phyloP scores from a whole-genome alignment of 1,140 invertebrate species.

The Dufourea novaeangliae region DNA sequence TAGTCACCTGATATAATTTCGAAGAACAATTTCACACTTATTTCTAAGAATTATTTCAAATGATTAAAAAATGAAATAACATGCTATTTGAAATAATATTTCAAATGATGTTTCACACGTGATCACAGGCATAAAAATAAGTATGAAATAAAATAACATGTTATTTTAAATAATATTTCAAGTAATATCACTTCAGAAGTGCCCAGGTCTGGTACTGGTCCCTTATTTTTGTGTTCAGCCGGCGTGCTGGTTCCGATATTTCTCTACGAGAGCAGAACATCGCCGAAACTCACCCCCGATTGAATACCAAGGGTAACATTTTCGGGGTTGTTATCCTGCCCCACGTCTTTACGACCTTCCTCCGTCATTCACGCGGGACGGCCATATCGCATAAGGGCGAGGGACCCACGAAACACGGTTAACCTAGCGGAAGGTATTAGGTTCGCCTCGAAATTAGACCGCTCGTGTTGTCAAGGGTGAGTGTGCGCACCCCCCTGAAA shows the following conservation, averaged over 20 bases:
- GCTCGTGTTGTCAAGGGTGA: slow-evolving; percentile 27
- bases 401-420: slow-evolving; percentile 64
- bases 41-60: too few species aligned
- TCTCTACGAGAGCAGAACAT: slow-evolving; percentile 10
- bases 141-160: too few species aligned
- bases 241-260: background rate
- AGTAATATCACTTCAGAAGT: too few species aligned
- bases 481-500: slow-evolving; percentile 3
- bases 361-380: slow-evolving; percentile 46
- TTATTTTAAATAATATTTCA: too few species aligned
- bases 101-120: too few species aligned
- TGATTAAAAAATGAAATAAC: too few species aligned
- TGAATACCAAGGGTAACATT: slow-evolving; percentile 40
- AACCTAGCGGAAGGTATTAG: slow-evolving; percentile 73
- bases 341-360: slow-evolving; percentile 37
- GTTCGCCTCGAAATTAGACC: slow-evolving; percentile 64
- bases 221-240: background rate
- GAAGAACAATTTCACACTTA: too few species aligned
- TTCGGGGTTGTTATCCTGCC: slow-evolving; percentile 19
- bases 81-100: too few species aligned
- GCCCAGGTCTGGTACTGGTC: background rate
- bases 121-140: too few species aligned
- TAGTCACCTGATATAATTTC: too few species aligned
- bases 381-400: slow-evolving; percentile 26
- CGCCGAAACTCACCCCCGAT: slow-evolving; percentile 9